phyloP scores from a whole-genome alignment of 2,113 vertebrate genomes.

The Leptobrachium ailaonicum region DNA sequence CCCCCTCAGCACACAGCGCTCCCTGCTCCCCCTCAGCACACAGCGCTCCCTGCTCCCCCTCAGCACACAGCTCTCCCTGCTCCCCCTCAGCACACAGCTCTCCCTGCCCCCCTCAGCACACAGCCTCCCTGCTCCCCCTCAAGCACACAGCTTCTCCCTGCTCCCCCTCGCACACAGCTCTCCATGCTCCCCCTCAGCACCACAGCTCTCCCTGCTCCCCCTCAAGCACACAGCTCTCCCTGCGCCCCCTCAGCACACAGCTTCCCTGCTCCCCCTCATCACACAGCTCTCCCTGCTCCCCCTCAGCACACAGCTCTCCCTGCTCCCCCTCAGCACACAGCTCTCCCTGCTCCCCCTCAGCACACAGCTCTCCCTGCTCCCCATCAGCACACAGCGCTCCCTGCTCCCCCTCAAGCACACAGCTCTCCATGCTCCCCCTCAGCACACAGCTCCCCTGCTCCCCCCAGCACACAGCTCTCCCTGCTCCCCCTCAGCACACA shows the following conservation, averaged over 20 bases:
- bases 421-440: neutral
- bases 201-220: neutral
- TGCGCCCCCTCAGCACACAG: neutral
- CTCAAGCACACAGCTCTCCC: neutral
- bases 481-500: neutral
- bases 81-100: neutral
- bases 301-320: neutral
- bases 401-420: neutral
- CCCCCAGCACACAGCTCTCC: neutral
- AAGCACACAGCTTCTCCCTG: too few relatives aligned
- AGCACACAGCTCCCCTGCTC: neutral
- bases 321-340: neutral
- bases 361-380: too few relatives aligned
- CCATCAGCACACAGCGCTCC: neutral
- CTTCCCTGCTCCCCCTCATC: neutral
- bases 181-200: neutral
- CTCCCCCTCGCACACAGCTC: neutral
- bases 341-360: too few relatives aligned
- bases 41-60: neutral
- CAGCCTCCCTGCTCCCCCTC: too few relatives aligned
- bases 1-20: neutral
- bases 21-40: neutral
- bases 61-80: neutral
- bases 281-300: too few relatives aligned
- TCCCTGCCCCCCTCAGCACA: neutral